Percentiles rank a stretch among this genome's conserved stretches.
These are phyloP conservation scores for Eumaeus atala DNA, from an alignment of 1,140 invertebrate species.

Conservation along the genomic window DNA sequence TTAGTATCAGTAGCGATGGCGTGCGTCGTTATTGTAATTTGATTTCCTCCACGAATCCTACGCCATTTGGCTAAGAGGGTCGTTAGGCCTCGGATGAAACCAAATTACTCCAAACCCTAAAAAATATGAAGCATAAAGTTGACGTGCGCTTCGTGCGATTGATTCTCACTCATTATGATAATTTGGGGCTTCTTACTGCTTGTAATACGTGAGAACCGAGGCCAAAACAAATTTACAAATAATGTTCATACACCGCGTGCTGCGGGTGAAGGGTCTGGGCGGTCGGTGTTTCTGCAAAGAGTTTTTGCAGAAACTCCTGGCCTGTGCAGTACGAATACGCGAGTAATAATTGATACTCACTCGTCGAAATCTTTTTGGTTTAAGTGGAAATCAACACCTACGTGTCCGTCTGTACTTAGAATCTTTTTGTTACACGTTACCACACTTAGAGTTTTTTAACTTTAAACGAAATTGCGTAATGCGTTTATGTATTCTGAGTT, in stretches of 20 bases:
- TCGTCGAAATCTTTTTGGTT: too few species aligned
- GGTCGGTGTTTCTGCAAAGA: too few species aligned
- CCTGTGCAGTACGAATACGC: too few species aligned
- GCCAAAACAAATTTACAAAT: constrained; percentile 2
- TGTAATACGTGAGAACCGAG: constrained; percentile 24
- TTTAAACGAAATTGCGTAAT: too few species aligned
- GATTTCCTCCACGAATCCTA: constrained; percentile 61
- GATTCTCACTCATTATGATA: constrained; percentile 57
- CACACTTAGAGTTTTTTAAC: too few species aligned
- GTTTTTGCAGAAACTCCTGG: too few species aligned
- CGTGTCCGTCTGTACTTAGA: too few species aligned
- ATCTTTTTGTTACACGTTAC: too few species aligned
- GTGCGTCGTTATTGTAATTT: constrained; percentile 67
- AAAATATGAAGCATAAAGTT: constrained; percentile 41
- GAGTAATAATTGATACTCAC: too few species aligned
- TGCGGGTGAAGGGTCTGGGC: not conserved
- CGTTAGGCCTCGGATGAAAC: constrained; percentile 45
- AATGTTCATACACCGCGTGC: constrained; percentile 8
- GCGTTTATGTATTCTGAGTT: too few species aligned
- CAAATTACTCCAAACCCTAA: constrained; percentile 48
- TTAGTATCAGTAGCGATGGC: constrained; percentile 58
- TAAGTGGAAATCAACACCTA: too few species aligned
- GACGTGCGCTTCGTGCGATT: constrained; percentile 63
- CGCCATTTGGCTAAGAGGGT: constrained; percentile 66
- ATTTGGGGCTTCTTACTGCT: constrained; percentile 26